Evolutionary conservation across 1,140 invertebrate genomes (phyloP).

Genomic region (Zeugodacus cucurbitae): DNA sequence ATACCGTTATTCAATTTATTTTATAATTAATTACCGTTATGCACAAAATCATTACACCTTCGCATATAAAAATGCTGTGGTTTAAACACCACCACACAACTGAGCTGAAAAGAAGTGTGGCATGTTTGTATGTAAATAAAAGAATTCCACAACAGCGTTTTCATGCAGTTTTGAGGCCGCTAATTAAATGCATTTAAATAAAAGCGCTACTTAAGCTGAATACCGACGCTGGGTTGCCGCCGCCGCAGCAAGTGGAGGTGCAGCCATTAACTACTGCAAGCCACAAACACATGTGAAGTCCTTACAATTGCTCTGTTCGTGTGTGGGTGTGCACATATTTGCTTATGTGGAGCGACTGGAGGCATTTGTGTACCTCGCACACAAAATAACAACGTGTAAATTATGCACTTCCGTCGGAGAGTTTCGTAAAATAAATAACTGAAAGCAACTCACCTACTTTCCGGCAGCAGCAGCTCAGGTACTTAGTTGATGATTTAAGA

Average conservation of each 20-base stretch:
- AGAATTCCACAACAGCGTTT: not conserved
- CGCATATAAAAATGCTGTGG: not conserved
- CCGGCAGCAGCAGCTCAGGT: no score
- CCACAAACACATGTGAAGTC: not conserved
- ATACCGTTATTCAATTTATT: no score
- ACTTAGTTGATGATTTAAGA: no score
- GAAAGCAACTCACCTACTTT: not conserved
- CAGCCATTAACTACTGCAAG: not conserved
- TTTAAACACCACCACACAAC: not conserved
- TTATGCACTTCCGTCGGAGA: not conserved
- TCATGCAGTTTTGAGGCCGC: conserved; percentile 1
- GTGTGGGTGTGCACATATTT: not conserved
- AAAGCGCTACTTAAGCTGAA: conserved; percentile 14
- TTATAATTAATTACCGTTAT: no score
- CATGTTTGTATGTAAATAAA: not conserved
- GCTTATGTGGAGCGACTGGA: no score
- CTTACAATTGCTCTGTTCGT: not conserved
- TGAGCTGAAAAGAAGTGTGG: not conserved
- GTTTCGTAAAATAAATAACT: not conserved
- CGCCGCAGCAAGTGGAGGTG: not conserved
- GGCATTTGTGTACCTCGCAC: not conserved
- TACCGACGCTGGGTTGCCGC: not conserved
- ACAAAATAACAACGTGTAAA: not conserved
- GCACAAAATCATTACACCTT: not conserved
- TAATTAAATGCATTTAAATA: conserved; percentile 35